These are phyloP conservation scores for Aleadryas rufinucha DNA, from an alignment of 2,113 vertebrate species.

Conservation along the genomic window DNA sequence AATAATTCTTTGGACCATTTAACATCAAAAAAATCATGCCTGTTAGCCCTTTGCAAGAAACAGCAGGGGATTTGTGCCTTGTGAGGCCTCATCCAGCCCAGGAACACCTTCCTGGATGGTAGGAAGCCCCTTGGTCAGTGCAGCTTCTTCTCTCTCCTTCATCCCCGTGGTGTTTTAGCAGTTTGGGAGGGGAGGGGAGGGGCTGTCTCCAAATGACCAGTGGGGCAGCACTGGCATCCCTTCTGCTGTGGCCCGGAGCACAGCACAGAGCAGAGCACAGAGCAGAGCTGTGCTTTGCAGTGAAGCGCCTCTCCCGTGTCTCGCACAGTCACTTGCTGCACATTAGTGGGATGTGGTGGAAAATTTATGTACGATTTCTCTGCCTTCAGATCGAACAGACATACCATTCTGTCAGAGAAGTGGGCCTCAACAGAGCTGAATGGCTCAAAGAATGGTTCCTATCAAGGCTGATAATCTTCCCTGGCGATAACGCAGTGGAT, in stretches of 20 bases:
- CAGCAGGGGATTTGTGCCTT: neutral
- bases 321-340: neutral
- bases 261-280: neutral
- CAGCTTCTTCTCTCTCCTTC: neutral
- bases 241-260: neutral
- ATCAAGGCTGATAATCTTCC: constrained; percentile 55
- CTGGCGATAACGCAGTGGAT: constrained; percentile 3
- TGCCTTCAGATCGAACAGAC: neutral
- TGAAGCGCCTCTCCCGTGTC: accelerated
- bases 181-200: neutral
- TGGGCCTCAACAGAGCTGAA: constrained; percentile 1
- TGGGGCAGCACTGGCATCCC: neutral
- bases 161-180: accelerated
- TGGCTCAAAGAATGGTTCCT: constrained; percentile 18
- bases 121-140: neutral
- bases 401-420: neutral
- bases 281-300: neutral
- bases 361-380: neutral
- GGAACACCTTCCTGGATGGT: neutral
- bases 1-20: neutral
- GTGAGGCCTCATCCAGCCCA: neutral
- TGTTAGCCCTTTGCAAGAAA: neutral
- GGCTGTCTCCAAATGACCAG: neutral
- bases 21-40: neutral
- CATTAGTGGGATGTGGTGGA: neutral